phyloP scores from a whole-genome alignment of 2,113 vertebrate species.

The Ivindomyrus marchei region DNA sequence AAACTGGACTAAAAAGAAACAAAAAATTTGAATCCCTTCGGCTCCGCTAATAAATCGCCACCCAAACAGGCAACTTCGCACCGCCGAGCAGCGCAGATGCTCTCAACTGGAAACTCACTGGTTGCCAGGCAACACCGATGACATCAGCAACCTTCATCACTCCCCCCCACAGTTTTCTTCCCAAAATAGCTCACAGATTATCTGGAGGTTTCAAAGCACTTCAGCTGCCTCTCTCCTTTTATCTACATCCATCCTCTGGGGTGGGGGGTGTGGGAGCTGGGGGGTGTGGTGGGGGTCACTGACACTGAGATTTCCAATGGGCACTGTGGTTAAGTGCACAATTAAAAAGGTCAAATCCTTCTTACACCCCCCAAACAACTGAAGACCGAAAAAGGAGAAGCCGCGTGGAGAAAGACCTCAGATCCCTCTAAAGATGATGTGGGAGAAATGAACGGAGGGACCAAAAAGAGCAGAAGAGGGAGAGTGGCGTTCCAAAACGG shows the following conservation, averaged over 20 bases:
- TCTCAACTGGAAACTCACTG: constrained; percentile 54
- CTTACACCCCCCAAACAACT: not conserved
- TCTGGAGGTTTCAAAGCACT: constrained; percentile 51
- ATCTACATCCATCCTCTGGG: not conserved
- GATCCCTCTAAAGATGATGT: not conserved
- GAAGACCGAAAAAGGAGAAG: not conserved
- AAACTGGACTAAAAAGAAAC: constrained; percentile 14
- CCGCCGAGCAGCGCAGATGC: constrained; percentile 42
- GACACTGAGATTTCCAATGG: not conserved
- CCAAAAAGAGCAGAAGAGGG: not conserved
- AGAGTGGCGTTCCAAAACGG: not conserved
- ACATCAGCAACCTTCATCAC: constrained; percentile 62
- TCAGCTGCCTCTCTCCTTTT: constrained; percentile 34
- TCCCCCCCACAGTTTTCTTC: constrained; percentile 43
- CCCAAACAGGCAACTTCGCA: constrained; percentile 33
- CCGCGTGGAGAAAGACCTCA: not conserved
- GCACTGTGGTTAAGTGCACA: not conserved
- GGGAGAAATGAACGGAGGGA: not conserved
- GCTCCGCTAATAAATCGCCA: not conserved
- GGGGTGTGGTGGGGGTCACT: not conserved
- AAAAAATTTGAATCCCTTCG: not conserved
- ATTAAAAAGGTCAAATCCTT: not conserved
- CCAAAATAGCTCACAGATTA: constrained; percentile 64
- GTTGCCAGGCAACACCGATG: constrained; percentile 66
- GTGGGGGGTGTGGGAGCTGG: not conserved